Evolutionary conservation across 2,888 invertebrate genomes (phyloP), one percentile per base, ranked within the genome.

Genomic region (Drosophila tanythrix): DNA sequence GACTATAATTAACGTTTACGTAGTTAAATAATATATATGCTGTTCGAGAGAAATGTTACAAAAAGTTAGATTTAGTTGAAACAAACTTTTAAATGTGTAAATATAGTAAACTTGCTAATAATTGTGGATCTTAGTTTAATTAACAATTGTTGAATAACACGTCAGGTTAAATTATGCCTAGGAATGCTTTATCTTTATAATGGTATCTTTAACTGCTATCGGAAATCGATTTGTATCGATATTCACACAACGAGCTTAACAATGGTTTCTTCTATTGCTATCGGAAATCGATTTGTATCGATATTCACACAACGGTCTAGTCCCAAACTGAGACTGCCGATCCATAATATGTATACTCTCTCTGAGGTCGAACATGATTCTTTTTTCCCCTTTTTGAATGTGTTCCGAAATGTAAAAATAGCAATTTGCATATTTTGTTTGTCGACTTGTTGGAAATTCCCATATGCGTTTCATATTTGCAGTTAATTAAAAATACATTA

Each of bases 401-500:
- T 46, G 21, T 46, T 46, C 21, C 3, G 21, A 21, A 13, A 15
- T 8, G 31, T 15, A 15, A 7, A 46, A 8, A 36, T 18, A 18
- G 8, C 38, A 18, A 8, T 8, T 38, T 38, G 38, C 3, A 18
- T 1, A 13, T 31, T 21, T 21, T 52, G 21, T 31, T 53, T 33
- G n/a, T 33, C 15, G 15, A 18, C 36, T 18, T 27, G 3, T 38
- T 25, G 27, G 11, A 55, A 55, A 53, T 36, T 5, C 35, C 53
- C 53, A 6, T 10, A 11, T 53, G 21, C 35, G 2, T 25, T 25
- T 46, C 15, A 46, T 46, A 46, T 15, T 46, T 25, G 15, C 27
- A 46, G 25, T 15, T 46, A 8, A 53, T 53, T 53, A 35, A 53
- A 53, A 53, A 35, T 25, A 35, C 53, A 35, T 53, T 55, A 38